phyloP scores from a whole-genome alignment of 2,113 vertebrate genomes.

The Antechinus stuartii region DNA sequence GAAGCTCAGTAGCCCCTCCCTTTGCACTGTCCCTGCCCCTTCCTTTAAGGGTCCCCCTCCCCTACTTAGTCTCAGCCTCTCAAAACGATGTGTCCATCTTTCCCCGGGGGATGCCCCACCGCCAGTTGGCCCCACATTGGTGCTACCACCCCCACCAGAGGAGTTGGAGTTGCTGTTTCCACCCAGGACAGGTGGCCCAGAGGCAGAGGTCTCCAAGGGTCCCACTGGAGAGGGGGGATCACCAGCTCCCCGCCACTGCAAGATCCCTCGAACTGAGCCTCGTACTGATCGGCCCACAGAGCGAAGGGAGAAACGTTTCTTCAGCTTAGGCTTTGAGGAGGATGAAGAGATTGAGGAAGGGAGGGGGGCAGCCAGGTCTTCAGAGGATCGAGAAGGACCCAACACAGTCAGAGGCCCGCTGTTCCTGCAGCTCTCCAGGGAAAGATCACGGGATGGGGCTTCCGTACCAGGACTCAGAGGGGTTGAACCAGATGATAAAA shows the following conservation, averaged over 20 bases:
- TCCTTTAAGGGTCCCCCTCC: slow-evolving; percentile 72
- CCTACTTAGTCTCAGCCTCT: slow-evolving; percentile 89
- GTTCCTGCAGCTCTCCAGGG: slow-evolving; percentile 81
- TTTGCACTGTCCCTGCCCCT: slow-evolving; percentile 71
- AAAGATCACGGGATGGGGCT: slow-evolving; percentile 69
- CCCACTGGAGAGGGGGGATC: slow-evolving; percentile 84
- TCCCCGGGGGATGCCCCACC: slow-evolving; percentile 84
- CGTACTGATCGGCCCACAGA: slow-evolving; percentile 92
- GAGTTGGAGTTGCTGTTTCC: slow-evolving; percentile 90
- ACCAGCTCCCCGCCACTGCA: slow-evolving; percentile 92
- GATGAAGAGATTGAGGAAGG: slow-evolving; percentile 75
- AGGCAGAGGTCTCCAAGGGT: slow-evolving; percentile 73
- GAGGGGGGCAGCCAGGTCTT: slow-evolving; percentile 84
- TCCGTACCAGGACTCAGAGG: slow-evolving; percentile 79
- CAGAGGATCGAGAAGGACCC: slow-evolving; percentile 83
- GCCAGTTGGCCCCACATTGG: slow-evolving; percentile 62
- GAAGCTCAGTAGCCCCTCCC: slow-evolving; percentile 83
- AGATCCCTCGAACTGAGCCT: slow-evolving; percentile 92
- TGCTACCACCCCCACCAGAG: slow-evolving; percentile 82
- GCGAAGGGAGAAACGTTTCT: slow-evolving; percentile 93
- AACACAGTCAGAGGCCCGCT: slow-evolving; percentile 79
- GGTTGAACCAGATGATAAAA: slow-evolving; percentile 77
- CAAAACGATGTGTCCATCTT: slow-evolving; percentile 93
- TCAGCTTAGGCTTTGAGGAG: slow-evolving; percentile 90
- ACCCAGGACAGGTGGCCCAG: slow-evolving; percentile 84